A percentile compares a stretch with the other conserved stretches of the same genome.
Evolutionary conservation across 2,797 vertebrate species (phyloP).

Genomic region (Poecilia gillii): DNA sequence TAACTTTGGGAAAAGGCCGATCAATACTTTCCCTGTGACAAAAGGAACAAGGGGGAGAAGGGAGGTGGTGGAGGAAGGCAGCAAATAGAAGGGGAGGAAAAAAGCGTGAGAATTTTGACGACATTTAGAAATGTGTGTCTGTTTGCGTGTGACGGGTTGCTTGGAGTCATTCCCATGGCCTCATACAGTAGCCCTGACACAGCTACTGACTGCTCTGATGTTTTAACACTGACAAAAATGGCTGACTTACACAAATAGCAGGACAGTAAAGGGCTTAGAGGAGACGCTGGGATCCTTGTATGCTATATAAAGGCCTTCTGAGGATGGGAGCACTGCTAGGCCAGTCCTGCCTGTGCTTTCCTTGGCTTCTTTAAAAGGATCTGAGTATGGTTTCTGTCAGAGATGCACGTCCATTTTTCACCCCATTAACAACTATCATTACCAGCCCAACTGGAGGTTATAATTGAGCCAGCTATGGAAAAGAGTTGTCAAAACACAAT

Average conservation of each 20-base stretch:
- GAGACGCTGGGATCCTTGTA: slow-evolving; percentile 50
- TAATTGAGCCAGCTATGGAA: slow-evolving; percentile 78
- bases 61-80: slow-evolving; percentile 45
- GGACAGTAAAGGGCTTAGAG: slow-evolving; percentile 38
- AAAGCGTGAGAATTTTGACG: slow-evolving; percentile 79
- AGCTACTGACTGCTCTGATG: slow-evolving; percentile 58
- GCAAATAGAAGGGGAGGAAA: slow-evolving; percentile 51
- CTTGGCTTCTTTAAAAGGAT: slow-evolving; percentile 80
- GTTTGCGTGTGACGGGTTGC: slow-evolving; percentile 74
- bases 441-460: slow-evolving; percentile 80
- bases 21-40: slow-evolving; percentile 81
- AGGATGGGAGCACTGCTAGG: slow-evolving; percentile 68
- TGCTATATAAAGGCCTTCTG: slow-evolving; percentile 67
- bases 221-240: slow-evolving; percentile 66
- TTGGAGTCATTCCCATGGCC: slow-evolving; percentile 80
- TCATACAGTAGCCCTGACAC: slow-evolving; percentile 69
- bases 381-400: slow-evolving; percentile 82
- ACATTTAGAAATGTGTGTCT: slow-evolving; percentile 72
- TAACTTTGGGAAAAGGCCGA: slow-evolving; percentile 84
- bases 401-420: slow-evolving; percentile 81
- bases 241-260: slow-evolving; percentile 47
- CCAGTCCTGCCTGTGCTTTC: slow-evolving; percentile 75
- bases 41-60: slow-evolving; percentile 32
- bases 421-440: slow-evolving; percentile 84
- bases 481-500: slow-evolving; percentile 87